phyloP scores from a whole-genome alignment of 2,113 vertebrate genomes.

The Phrynosoma platyrhinos region DNA sequence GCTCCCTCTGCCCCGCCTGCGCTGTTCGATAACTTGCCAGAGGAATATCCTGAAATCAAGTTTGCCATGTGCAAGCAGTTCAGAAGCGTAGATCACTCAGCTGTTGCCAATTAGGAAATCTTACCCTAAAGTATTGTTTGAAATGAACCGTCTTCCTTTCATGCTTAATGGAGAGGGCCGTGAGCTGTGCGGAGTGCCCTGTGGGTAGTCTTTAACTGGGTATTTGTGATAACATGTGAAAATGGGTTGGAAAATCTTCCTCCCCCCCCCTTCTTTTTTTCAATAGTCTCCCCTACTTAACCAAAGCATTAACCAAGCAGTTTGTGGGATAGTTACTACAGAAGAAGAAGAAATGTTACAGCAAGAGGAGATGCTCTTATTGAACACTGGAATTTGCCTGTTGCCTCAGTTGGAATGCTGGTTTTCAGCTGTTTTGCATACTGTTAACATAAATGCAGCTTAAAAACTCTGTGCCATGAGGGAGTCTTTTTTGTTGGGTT shows the following conservation, averaged over 20 bases:
- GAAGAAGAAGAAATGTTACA: neutral
- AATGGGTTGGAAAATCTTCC: neutral
- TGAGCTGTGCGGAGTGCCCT: slow-evolving; percentile 11
- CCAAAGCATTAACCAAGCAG: neutral
- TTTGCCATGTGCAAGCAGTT: slow-evolving; percentile 8
- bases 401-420: too few species aligned
- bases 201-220: slow-evolving; percentile 25
- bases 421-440: neutral
- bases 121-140: slow-evolving; percentile 37
- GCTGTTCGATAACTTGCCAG: neutral
- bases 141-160: slow-evolving; percentile 3
- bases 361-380: neutral
- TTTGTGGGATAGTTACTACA: neutral
- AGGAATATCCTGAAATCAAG: slow-evolving; percentile 9
- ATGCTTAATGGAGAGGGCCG: slow-evolving; percentile 32
- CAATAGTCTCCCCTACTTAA: neutral
- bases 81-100: neutral
- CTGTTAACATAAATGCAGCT: neutral
- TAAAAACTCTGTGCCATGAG: neutral
- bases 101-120: slow-evolving; percentile 24
- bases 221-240: slow-evolving; percentile 14
- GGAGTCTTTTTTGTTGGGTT: neutral
- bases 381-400: neutral
- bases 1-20: neutral
- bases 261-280: too few species aligned